Conservation (phyloP, 2,113 vertebrate species). For the Pollachius pollachius region DNA sequence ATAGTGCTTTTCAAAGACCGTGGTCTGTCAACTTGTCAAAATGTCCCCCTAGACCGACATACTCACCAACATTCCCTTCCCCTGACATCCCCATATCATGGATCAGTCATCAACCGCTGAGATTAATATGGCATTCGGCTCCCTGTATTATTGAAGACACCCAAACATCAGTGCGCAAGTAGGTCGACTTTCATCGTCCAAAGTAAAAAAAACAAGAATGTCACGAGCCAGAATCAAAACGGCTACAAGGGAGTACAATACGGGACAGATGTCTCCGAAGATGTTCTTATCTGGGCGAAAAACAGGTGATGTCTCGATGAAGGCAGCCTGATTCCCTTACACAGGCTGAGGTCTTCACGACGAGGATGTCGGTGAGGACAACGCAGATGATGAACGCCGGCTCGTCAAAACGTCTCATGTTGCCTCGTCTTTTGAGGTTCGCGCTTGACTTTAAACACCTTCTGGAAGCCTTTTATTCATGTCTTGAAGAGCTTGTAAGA, state of each 20-base stretch:
- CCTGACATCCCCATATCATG: neutral
- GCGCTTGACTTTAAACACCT: conserved; percentile 42
- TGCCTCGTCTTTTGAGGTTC: conserved; percentile 21
- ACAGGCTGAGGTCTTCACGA: too few relatives aligned
- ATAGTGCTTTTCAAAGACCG: neutral
- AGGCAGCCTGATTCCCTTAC: too few relatives aligned
- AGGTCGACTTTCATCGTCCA: conserved; percentile 4
- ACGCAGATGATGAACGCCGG: neutral
- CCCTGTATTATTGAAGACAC: conserved; percentile 25
- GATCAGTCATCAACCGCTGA: neutral
- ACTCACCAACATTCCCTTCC: neutral
- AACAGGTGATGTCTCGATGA: too few relatives aligned
- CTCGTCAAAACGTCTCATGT: conserved; percentile 26
- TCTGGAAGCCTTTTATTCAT: conserved; percentile 38
- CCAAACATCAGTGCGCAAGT: neutral
- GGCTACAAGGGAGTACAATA: neutral
- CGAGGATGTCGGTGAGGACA: too few relatives aligned
- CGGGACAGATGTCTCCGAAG: conserved; percentile 43
- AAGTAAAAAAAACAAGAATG: conserved; percentile 23
- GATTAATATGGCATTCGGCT: conserved; percentile 30
- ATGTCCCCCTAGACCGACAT: neutral
- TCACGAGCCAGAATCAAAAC: conserved; percentile 6
- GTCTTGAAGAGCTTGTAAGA: conserved; percentile 51
- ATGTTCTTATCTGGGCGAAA: conserved; percentile 2
- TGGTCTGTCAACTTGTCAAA: conserved; percentile 17